Conservation (phyloP, 2,888 invertebrate genomes). For the Xanthia togata region DNA sequence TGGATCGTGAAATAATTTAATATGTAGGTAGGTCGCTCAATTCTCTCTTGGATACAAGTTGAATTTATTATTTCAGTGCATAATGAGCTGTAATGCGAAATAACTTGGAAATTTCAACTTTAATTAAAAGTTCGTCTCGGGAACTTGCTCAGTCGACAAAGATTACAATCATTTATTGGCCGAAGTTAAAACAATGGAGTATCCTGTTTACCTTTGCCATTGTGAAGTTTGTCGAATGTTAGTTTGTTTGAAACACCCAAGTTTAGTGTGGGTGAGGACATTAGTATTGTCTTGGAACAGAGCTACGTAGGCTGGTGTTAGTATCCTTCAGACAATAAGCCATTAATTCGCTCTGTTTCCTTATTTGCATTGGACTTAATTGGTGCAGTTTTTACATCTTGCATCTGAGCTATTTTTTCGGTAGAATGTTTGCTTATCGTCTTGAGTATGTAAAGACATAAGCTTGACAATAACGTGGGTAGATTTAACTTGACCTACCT, state of each 20-base stretch:
- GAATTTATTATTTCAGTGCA: constrained; percentile 37
- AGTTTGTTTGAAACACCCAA: constrained; percentile 62
- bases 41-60: constrained; percentile 6
- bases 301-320: constrained; percentile 61
- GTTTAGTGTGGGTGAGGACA: constrained; percentile 69
- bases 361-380: constrained; percentile 71
- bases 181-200: constrained; percentile 67
- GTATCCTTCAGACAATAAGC: constrained; percentile 68
- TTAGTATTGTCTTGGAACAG: constrained; percentile 67
- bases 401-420: background rate
- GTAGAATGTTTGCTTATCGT: background rate
- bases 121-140: constrained; percentile 64
- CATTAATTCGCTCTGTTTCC: constrained; percentile 66
- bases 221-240: constrained; percentile 65
- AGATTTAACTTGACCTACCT: background rate
- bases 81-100: constrained; percentile 48
- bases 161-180: constrained; percentile 69
- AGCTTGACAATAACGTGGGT: background rate
- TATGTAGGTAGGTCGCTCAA: constrained; percentile 11
- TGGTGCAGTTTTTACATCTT: constrained; percentile 47
- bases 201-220: constrained; percentile 66
- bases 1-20: constrained; percentile 15
- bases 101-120: constrained; percentile 53
- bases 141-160: constrained; percentile 55
- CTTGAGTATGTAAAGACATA: background rate